phyloP scores from a whole-genome alignment of 23 tunicate species.

The Phallusia fumigata region DNA sequence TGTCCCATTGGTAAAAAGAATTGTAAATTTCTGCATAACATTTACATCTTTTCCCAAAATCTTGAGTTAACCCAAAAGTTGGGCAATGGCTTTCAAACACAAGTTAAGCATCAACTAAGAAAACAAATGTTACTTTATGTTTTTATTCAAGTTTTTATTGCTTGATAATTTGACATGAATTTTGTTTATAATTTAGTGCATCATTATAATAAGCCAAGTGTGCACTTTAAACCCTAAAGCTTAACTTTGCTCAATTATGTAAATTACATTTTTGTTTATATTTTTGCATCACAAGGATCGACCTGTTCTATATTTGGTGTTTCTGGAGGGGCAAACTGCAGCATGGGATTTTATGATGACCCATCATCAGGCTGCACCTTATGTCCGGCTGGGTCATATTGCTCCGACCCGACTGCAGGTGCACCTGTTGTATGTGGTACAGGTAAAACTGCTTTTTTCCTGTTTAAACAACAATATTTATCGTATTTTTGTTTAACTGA shows the following conservation, averaged over 20 bases:
- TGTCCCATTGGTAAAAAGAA: conserved; percentile 41
- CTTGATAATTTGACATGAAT: too few relatives aligned
- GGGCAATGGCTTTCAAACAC: too few relatives aligned
- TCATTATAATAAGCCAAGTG: too few relatives aligned
- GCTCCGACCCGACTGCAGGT: conserved; percentile 17
- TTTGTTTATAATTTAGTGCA: too few relatives aligned
- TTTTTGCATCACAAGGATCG: conserved; percentile 19
- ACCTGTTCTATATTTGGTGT: conserved; percentile 14
- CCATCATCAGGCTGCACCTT: neutral
- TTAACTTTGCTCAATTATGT: too few relatives aligned
- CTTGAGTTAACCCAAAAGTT: too few relatives aligned
- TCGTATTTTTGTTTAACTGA: neutral
- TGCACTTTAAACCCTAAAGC: too few relatives aligned
- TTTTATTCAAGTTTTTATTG: too few relatives aligned
- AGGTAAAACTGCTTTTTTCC: conserved; percentile 19
- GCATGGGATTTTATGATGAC: conserved; percentile 39
- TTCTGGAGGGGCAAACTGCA: conserved; percentile 24
- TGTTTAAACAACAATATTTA: neutral
- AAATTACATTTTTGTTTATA: neutral
- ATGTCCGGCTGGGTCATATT: conserved; percentile 46
- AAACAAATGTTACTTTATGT: too few relatives aligned
- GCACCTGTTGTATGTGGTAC: conserved; percentile 6
- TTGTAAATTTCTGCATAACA: too few relatives aligned
- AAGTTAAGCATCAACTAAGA: too few relatives aligned
- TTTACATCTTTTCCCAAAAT: too few relatives aligned